Percentiles rank a stretch among this genome's conserved stretches.
Conservation (phyloP, 2,888 invertebrate species). For the Mythimna impura region DNA sequence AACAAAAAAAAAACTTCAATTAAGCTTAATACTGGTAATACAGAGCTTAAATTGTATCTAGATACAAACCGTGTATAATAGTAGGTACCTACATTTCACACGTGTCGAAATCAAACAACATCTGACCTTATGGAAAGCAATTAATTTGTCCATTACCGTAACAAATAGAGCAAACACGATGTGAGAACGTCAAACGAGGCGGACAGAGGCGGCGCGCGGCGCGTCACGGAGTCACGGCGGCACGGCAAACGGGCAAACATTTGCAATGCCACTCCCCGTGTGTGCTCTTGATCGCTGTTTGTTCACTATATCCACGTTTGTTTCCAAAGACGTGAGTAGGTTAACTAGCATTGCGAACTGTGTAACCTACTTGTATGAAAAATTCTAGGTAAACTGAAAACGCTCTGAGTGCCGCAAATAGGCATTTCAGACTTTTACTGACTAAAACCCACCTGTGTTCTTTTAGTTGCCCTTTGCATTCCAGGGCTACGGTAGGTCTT, state of each 20-base stretch:
- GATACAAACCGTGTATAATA: conserved; percentile 2
- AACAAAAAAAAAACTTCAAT: neutral
- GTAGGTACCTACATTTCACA: conserved; percentile 41
- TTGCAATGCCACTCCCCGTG: conserved; percentile 80
- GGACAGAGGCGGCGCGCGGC: conserved; percentile 70
- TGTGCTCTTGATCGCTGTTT: conserved; percentile 79
- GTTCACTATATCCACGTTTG: conserved; percentile 67
- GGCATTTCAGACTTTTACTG: neutral
- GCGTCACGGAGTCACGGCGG: conserved; percentile 52
- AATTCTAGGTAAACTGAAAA: neutral
- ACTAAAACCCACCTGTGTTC: no score
- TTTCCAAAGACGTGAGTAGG: conserved; percentile 32
- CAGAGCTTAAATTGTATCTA: conserved; percentile 2
- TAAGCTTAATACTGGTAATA: no score
- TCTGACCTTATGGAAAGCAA: conserved; percentile 79
- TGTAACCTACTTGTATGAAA: neutral
- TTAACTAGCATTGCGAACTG: conserved; percentile 19
- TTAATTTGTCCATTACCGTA: conserved; percentile 85
- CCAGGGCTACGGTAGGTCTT: no score
- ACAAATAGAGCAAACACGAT: conserved; percentile 82
- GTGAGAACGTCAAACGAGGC: conserved; percentile 73
- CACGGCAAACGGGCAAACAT: conserved; percentile 84
- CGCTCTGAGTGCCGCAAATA: neutral
- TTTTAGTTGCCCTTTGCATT: no score
- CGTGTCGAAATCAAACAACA: conserved; percentile 70